These are phyloP conservation scores for Troides helena DNA, from an alignment of 2,888 invertebrate species.

Conservation along the genomic window DNA sequence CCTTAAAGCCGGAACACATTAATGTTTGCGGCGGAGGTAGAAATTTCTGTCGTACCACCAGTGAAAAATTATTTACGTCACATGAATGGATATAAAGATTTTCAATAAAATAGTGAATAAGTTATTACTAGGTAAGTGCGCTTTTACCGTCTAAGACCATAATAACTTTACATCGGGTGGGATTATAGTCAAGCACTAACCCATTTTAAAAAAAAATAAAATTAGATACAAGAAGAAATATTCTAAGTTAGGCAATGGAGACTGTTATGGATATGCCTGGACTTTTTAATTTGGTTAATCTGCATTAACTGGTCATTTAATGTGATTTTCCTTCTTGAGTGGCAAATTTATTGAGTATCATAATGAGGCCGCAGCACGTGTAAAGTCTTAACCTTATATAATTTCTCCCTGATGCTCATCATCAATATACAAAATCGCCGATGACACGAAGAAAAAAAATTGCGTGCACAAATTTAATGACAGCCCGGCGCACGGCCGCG, in stretches of 20 bases:
- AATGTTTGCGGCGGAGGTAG: too few species aligned
- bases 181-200: too few species aligned
- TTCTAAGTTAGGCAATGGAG: not conserved
- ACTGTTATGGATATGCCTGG: not conserved
- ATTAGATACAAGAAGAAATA: too few species aligned
- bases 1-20: too few species aligned
- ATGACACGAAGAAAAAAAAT: slow-evolving; percentile 44
- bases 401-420: slow-evolving; percentile 17
- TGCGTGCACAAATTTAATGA: slow-evolving; percentile 51
- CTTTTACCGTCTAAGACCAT: too few species aligned
- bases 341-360: slow-evolving; percentile 26
- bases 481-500: slow-evolving; percentile 42
- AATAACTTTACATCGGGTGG: too few species aligned
- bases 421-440: slow-evolving; percentile 35
- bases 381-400: slow-evolving; percentile 30
- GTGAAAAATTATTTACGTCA: too few species aligned
- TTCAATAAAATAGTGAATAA: too few species aligned
- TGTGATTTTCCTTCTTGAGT: slow-evolving; percentile 32
- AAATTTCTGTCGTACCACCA: too few species aligned
- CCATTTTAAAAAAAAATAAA: too few species aligned
- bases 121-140: too few species aligned
- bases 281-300: not conserved
- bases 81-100: too few species aligned
- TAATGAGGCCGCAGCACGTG: slow-evolving; percentile 31
- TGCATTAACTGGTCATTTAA: not conserved